Percentiles rank a stretch among this genome's conserved stretches.
Conservation (phyloP, 2,888 invertebrate genomes). For the Eulithis testata region DNA sequence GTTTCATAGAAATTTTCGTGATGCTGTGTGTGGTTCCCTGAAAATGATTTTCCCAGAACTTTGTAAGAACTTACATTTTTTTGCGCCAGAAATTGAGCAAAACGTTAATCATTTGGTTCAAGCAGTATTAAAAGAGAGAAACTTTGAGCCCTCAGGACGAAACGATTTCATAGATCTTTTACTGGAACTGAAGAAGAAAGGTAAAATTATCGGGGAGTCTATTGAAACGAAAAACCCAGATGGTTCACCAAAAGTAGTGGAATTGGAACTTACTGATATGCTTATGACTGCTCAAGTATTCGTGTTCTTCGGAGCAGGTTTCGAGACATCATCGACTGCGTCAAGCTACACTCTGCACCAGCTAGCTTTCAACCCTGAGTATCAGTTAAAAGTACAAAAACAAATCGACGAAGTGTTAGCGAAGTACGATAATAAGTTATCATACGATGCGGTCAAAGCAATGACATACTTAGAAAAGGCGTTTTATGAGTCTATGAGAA, state of each 20-base stretch:
- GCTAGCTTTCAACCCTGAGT: conserved; percentile 74
- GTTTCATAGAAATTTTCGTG: conserved; percentile 62
- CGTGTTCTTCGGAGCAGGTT: conserved; percentile 80
- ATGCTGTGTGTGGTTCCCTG: conserved; percentile 55
- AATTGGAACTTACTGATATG: conserved; percentile 64
- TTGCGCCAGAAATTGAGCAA: conserved; percentile 61
- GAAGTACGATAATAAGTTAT: conserved; percentile 64
- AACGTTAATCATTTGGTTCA: conserved; percentile 61
- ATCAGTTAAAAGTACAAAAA: conserved; percentile 70
- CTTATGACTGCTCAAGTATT: conserved; percentile 74
- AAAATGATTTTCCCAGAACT: conserved; percentile 70
- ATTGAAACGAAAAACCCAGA: conserved; percentile 62
- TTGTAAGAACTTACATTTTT: conserved; percentile 61
- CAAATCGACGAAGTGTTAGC: conserved; percentile 72
- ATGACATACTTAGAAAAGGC: conserved; percentile 73
- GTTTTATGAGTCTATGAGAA: conserved; percentile 72
- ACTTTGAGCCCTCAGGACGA: conserved; percentile 65
- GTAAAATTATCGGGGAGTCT: conserved; percentile 69
- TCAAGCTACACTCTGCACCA: conserved; percentile 78
- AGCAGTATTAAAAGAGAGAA: conserved; percentile 61
- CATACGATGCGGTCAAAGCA: conserved; percentile 72
- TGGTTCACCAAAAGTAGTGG: conserved; percentile 63
- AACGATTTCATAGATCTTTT: conserved; percentile 76
- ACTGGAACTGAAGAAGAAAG: conserved; percentile 68
- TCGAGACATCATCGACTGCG: conserved; percentile 80